phyloP scores from a whole-genome alignment of 2,797 vertebrate genomes.

The Rhincodon typus region DNA sequence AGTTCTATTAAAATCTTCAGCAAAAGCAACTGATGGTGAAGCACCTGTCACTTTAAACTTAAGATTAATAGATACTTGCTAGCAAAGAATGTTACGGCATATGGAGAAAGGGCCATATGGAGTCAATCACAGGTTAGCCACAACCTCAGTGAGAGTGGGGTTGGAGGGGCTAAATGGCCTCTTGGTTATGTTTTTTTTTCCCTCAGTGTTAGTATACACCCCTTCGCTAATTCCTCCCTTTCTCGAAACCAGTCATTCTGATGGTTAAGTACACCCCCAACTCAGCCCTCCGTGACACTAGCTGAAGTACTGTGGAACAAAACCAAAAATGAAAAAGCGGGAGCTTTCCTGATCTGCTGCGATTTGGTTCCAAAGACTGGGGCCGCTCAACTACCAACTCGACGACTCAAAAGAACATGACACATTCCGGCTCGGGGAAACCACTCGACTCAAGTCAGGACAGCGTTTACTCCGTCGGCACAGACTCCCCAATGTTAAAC shows the following conservation, averaged over 20 bases:
- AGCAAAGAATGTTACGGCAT: neutral
- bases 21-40: neutral
- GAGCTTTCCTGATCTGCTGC: neutral
- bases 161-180: neutral
- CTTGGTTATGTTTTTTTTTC: neutral
- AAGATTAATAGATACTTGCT: neutral
- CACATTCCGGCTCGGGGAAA: neutral
- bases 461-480: neutral
- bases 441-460: neutral
- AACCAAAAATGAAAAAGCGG: neutral
- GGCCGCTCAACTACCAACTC: neutral
- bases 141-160: neutral
- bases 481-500: constrained; percentile 21
- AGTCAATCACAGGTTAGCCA: neutral
- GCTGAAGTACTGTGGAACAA: neutral
- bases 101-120: no score
- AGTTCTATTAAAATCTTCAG: neutral
- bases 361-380: neutral
- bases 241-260: neutral
- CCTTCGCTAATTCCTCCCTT: neutral
- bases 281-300: neutral
- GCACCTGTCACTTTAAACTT: neutral
- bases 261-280: neutral
- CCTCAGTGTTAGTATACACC: neutral
- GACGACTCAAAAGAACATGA: neutral